Evolutionary conservation across 1,140 invertebrate genomes (phyloP).

Genomic region (Lordiphosa mommai): DNA sequence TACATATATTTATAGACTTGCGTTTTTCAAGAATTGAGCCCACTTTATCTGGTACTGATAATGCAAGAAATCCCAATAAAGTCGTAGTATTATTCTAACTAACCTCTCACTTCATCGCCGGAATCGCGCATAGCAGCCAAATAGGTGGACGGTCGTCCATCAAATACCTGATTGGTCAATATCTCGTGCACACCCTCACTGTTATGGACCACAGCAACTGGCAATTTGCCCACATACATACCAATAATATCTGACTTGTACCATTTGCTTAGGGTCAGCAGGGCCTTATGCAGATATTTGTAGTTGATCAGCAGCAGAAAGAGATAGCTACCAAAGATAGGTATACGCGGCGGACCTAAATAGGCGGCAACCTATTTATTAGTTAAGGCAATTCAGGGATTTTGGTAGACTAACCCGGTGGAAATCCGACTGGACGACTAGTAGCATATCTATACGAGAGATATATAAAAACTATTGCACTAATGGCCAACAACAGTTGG

Average conservation of each 20-base stretch:
- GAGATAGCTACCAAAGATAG: slow-evolving; percentile 70
- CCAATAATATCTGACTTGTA: slow-evolving; percentile 80
- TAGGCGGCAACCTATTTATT: slow-evolving; percentile 9
- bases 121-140: slow-evolving; percentile 46
- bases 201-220: slow-evolving; percentile 74
- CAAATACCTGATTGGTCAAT: slow-evolving; percentile 74
- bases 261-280: slow-evolving; percentile 55
- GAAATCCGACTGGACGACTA: slow-evolving; percentile 51
- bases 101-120: slow-evolving; percentile 67
- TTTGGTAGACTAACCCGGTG: slow-evolving; percentile 51
- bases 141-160: slow-evolving; percentile 70
- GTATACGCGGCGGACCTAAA: slow-evolving; percentile 69
- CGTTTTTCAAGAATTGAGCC: slow-evolving; percentile 14
- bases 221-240: slow-evolving; percentile 74
- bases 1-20: too few relatives aligned
- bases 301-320: slow-evolving; percentile 66
- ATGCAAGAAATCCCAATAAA: neutral
- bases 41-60: neutral
- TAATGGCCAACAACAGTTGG: slow-evolving; percentile 33
- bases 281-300: slow-evolving; percentile 71
- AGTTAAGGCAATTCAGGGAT: neutral
- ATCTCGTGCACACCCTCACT: slow-evolving; percentile 78
- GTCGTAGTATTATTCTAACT: too few relatives aligned
- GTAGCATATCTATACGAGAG: slow-evolving; percentile 55
- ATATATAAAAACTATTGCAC: slow-evolving; percentile 33